Base-by-base conservation (phyloP, 2,888 invertebrate genomes). In the Ochropleura leucogaster region DNA sequence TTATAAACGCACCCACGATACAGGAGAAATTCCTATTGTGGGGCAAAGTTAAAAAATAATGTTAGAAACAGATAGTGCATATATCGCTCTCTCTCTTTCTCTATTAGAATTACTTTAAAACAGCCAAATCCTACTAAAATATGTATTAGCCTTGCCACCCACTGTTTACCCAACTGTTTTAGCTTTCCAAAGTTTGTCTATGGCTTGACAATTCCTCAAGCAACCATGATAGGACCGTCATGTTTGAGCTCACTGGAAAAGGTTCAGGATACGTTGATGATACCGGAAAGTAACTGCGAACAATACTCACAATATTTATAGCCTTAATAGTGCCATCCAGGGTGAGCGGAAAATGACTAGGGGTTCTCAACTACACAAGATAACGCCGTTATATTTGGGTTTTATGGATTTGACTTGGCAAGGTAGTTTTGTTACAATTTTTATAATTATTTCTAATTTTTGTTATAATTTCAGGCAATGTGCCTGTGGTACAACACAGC, bases 401-500 rank as follows among this genome's bases (percentile, higher is more conserved):
- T 12, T 5, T 55, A 12, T 55, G 12, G 12, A 12, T 55, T 55
- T 55, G 55, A 12, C 59, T 16, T 40, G 7, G 8, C 20, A 30
- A 55, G 0, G 30, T 30, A 30, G 6, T 0, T 9, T n/a, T n/a
- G n/a, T 10, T 53, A 18, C 6, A 0, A 10, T 53, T n/a, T n/a
- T 53, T 9, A 18, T 53, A 10, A 5, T 20, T 12, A 20, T 30
- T 16, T 30, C 4, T 30, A 12, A 62, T 4, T 0, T 20, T 14
- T 4, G 20, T 51, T 44, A 0, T 14, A 7, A 20, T 40, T n/a
- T 1, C 95, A 97, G 96, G 98, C 98, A 16, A 97, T 99, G 97
- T 98, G 98, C 89, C 96, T 99, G 4, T 99, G 99, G 99, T 98
- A 98, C 93, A 99, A 99, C 94, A 98, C 98, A 92, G 98, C 98